Evolutionary conservation across 1,140 invertebrate species (phyloP).

Genomic region (Littorina saxatilis): DNA sequence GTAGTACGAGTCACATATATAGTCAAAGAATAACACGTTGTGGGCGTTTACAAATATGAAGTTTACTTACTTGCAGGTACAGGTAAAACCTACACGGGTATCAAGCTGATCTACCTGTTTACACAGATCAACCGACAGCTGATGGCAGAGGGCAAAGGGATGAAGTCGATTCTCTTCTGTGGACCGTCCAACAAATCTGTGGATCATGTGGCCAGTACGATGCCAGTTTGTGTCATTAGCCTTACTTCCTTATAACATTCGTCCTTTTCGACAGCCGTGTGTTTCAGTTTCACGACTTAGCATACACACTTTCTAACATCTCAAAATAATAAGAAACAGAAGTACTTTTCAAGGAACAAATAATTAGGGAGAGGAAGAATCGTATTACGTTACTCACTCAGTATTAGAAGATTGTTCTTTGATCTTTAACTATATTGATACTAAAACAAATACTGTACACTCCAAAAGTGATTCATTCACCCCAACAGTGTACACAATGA

Average conservation of each 20-base stretch:
- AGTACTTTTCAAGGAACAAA: too few relatives aligned
- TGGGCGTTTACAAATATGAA: not conserved
- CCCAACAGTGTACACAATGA: too few relatives aligned
- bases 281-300: not conserved
- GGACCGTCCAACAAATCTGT: slow-evolving; percentile 59
- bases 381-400: too few relatives aligned
- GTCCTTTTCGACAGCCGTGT: not conserved
- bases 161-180: slow-evolving; percentile 60
- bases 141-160: not conserved
- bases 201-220: slow-evolving; percentile 39
- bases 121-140: slow-evolving; percentile 52
- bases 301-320: not conserved
- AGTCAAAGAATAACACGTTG: too few relatives aligned
- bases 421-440: too few relatives aligned
- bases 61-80: slow-evolving; percentile 49
- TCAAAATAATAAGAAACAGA: too few relatives aligned
- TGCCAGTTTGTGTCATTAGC: not conserved
- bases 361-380: too few relatives aligned
- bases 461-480: too few relatives aligned
- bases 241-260: not conserved
- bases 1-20: too few relatives aligned
- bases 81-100: slow-evolving; percentile 65
- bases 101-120: slow-evolving; percentile 62
- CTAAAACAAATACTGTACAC: too few relatives aligned
- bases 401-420: too few relatives aligned